A percentile compares a stretch with the other conserved stretches of the same genome.
Evolutionary conservation across 37 sponge, comb jelly and placozoan genomes (phyloP).

Genomic region (Cladorhizidae sp.): DNA sequence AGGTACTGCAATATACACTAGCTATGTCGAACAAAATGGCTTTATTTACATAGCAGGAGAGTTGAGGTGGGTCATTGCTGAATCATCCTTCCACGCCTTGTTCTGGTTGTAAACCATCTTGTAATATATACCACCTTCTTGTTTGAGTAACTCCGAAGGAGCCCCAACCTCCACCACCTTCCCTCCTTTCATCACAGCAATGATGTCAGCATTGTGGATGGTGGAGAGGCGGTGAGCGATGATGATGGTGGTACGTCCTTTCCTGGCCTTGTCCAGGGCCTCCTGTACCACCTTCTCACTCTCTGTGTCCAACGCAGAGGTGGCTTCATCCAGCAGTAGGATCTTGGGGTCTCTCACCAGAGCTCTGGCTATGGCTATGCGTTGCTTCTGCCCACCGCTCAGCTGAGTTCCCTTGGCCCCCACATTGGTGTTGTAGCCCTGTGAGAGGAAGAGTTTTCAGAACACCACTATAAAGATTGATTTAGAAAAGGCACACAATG

Average conservation of each 20-base stretch:
- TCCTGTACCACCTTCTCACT: slow-evolving; percentile 88
- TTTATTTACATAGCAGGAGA: too few species aligned
- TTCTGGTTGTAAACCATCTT: slow-evolving; percentile 29
- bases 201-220: slow-evolving; percentile 76
- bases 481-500: too few species aligned
- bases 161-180: slow-evolving; percentile 62
- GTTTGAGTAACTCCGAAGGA: slow-evolving; percentile 50
- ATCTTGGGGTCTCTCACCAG: slow-evolving; percentile 74
- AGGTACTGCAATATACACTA: too few species aligned
- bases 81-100: neutral
- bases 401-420: slow-evolving; percentile 66
- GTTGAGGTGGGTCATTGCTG: too few species aligned
- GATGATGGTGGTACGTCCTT: slow-evolving; percentile 79
- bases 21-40: too few species aligned
- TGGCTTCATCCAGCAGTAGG: slow-evolving; percentile 82
- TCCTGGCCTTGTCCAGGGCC: slow-evolving; percentile 81
- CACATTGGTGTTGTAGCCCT: slow-evolving; percentile 73
- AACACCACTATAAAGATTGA: too few species aligned
- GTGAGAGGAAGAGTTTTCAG: too few species aligned
- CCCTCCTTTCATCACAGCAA: slow-evolving; percentile 70
- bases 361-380: slow-evolving; percentile 80
- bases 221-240: slow-evolving; percentile 89
- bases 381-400: slow-evolving; percentile 84
- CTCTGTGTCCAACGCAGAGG: slow-evolving; percentile 83
- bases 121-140: slow-evolving; percentile 59